Evolutionary conservation across 2,888 invertebrate genomes (phyloP).

Genomic region (Scaptomyza cyrtandrae): DNA sequence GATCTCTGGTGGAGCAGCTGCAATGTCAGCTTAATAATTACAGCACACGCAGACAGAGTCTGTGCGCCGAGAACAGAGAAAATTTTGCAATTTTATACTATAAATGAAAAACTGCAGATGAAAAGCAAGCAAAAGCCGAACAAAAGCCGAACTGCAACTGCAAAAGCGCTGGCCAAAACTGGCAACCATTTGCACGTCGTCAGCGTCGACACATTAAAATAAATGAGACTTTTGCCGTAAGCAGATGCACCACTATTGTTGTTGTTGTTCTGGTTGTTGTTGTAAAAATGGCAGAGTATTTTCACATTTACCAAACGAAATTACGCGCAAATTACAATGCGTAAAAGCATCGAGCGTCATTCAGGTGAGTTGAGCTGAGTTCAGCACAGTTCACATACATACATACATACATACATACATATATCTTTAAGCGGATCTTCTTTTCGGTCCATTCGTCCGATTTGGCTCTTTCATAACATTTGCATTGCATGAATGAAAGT

Average conservation of each 20-base stretch:
- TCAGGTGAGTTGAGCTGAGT: constrained; percentile 16
- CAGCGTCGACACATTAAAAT: constrained; percentile 76
- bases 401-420: not conserved
- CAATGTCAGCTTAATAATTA: constrained; percentile 77
- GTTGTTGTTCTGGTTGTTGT: constrained; percentile 27
- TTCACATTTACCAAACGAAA: constrained; percentile 70
- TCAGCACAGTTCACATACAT: constrained; percentile 11
- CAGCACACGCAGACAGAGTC: constrained; percentile 26
- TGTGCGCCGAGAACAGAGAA: not conserved
- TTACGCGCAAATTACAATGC: constrained; percentile 76
- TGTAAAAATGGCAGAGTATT: constrained; percentile 51
- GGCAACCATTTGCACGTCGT: constrained; percentile 76
- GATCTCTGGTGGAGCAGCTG: constrained; percentile 45
- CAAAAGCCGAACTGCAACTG: constrained; percentile 39
- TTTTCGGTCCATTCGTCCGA: not conserved
- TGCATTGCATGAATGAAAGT: constrained; percentile 39
- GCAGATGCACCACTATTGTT: constrained; percentile 43
- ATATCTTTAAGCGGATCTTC: constrained; percentile 32
- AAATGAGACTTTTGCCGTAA: constrained; percentile 76
- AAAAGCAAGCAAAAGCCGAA: constrained; percentile 16
- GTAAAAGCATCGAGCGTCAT: constrained; percentile 55
- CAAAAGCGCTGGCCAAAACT: constrained; percentile 48
- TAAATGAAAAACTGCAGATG: constrained; percentile 48
- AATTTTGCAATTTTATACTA: constrained; percentile 51
- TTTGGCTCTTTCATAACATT: constrained; percentile 38